Evolutionary conservation across 64 coral and sea anemone species (phyloP).

Genomic region (Acropora yongei): DNA sequence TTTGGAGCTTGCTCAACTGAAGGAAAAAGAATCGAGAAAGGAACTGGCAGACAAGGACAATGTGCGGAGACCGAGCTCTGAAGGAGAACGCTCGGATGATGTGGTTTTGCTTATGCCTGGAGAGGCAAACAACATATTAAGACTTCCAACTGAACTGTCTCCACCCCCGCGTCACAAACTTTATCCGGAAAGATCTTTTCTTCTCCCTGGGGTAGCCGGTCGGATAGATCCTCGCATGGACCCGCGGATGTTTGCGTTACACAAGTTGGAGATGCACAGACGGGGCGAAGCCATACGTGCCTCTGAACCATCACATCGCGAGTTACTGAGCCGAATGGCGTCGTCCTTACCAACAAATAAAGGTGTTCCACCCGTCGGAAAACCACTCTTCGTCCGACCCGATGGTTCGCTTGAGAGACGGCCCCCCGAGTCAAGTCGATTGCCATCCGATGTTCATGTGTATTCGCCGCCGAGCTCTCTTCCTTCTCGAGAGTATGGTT

Average conservation of each 20-base stretch:
- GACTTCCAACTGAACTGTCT: slow-evolving; percentile 52
- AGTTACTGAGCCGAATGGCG: slow-evolving; percentile 86
- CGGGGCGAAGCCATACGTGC: slow-evolving; percentile 67
- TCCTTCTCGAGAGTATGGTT: slow-evolving; percentile 50
- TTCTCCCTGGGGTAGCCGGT: slow-evolving; percentile 4
- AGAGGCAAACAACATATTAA: slow-evolving; percentile 49
- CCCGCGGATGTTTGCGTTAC: slow-evolving; percentile 57
- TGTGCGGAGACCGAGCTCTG: slow-evolving; percentile 32
- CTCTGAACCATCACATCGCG: slow-evolving; percentile 76
- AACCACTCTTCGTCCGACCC: slow-evolving; percentile 60
- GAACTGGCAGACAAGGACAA: slow-evolving; percentile 50
- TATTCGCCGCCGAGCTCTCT: slow-evolving; percentile 56
- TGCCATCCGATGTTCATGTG: slow-evolving; percentile 28
- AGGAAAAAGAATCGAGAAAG: slow-evolving; percentile 81
- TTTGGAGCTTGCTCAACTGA: slow-evolving; percentile 55
- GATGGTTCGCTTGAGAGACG: slow-evolving; percentile 73
- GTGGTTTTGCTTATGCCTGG: slow-evolving; percentile 10
- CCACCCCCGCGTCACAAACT: slow-evolving; percentile 72
- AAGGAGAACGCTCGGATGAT: slow-evolving; percentile 68
- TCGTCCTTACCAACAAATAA: slow-evolving; percentile 58
- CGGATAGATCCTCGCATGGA: slow-evolving; percentile 72
- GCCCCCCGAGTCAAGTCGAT: slow-evolving; percentile 25
- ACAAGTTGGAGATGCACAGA: slow-evolving; percentile 82
- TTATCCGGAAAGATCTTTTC: slow-evolving; percentile 62
- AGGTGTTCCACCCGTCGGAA: slow-evolving; percentile 31